Conservation (phyloP, 2,888 invertebrate genomes). For the Mimas tiliae region DNA sequence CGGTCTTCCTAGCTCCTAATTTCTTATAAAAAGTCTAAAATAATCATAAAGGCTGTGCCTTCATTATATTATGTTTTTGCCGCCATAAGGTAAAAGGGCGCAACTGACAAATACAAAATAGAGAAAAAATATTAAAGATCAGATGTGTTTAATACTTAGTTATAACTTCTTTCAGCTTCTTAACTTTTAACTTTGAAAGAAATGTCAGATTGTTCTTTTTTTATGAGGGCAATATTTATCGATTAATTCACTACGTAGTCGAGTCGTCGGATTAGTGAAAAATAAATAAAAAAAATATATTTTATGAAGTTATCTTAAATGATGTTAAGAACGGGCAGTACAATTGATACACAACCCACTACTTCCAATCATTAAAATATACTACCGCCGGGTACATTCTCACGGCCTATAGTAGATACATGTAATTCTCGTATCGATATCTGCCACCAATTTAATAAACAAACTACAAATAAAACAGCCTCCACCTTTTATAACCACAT, state of each 20-base stretch:
- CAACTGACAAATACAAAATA: not conserved
- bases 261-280: not conserved
- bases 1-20: not conserved
- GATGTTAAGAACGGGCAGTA: not conserved
- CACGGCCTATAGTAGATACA: not conserved
- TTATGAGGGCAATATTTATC: too few species aligned
- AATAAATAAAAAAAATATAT: constrained; percentile 3
- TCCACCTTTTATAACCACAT: not conserved
- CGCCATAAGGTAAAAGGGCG: not conserved
- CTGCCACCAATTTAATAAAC: constrained; percentile 9
- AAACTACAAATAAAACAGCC: not conserved
- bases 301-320: not conserved
- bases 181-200: too few species aligned
- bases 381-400: not conserved
- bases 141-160: too few species aligned
- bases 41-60: not conserved
- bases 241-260: constrained; percentile 8
- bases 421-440: not conserved
- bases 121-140: too few species aligned
- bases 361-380: not conserved
- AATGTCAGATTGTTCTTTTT: too few species aligned
- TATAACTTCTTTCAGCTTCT: too few species aligned
- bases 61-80: not conserved
- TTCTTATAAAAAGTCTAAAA: not conserved
- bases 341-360: not conserved